phyloP scores from a whole-genome alignment of 1,140 invertebrate species.

The Drosophila navojoa region DNA sequence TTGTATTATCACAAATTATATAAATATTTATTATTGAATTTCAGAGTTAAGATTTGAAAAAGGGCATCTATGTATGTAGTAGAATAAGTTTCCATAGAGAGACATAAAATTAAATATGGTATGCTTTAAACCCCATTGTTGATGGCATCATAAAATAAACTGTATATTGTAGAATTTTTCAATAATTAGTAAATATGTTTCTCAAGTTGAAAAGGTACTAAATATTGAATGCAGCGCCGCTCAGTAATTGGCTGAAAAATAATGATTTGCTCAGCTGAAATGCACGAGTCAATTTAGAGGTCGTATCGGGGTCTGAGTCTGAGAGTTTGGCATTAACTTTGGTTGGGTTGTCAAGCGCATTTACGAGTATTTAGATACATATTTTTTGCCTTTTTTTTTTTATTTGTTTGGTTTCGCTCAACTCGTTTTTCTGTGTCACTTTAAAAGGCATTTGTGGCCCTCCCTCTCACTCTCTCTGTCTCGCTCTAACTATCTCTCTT shows the following conservation, averaged over 20 bases:
- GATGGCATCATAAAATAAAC: no score
- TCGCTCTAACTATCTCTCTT: background rate
- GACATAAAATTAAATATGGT: no score
- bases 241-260: conserved; percentile 25
- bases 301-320: conserved; percentile 7
- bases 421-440: conserved; percentile 71
- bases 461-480: conserved; percentile 7
- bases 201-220: background rate
- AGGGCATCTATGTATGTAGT: no score
- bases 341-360: conserved; percentile 64
- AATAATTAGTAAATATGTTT: background rate
- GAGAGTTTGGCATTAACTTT: conserved; percentile 25
- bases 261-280: conserved; percentile 59
- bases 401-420: conserved; percentile 12
- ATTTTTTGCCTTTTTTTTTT: conserved; percentile 29
- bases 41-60: no score
- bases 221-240: no score
- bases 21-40: no score
- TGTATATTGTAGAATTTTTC: no score
- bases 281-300: conserved; percentile 26
- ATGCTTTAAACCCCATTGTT: no score
- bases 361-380: conserved; percentile 22
- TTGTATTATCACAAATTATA: no score
- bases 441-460: conserved; percentile 24
- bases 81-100: no score